These are phyloP conservation scores for Sula dactylatra DNA, from an alignment of 2,113 vertebrate genomes.

Conservation along the genomic window DNA sequence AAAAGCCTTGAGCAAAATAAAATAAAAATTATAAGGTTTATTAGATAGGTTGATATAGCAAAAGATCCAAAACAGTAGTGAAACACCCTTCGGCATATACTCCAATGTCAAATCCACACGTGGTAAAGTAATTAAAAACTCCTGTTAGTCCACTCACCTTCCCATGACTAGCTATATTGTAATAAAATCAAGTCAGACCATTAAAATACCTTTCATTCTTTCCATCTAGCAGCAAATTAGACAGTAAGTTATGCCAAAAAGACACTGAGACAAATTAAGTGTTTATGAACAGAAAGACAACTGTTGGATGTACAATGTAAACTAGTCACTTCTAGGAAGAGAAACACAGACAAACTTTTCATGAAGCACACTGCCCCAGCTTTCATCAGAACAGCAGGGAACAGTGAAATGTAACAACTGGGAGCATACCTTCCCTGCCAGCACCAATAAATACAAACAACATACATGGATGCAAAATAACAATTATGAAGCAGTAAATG, in stretches of 20 bases:
- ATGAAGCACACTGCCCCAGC: background rate
- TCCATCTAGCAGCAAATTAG: conserved; percentile 12
- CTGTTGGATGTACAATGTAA: conserved; percentile 8
- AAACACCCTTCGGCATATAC: background rate
- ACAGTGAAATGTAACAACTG: background rate
- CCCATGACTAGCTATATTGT: background rate
- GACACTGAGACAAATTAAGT: background rate
- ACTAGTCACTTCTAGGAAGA: conserved; percentile 1
- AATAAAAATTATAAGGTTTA: background rate
- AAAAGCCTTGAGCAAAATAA: background rate
- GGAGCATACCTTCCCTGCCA: background rate
- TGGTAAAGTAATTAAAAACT: background rate
- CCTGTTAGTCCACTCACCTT: background rate
- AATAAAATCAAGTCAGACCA: background rate
- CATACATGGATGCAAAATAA: background rate
- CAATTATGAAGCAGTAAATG: background rate
- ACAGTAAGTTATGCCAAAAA: background rate
- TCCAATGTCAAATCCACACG: background rate
- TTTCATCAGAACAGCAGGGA: background rate
- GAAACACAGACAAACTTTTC: conserved; percentile 1
- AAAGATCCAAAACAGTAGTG: background rate
- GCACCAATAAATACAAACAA: background rate
- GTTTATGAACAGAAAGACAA: conserved; percentile 43
- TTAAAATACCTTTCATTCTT: conserved; percentile 11
- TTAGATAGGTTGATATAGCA: background rate